Percentiles rank a stretch among this genome's conserved stretches.
These are phyloP conservation scores for Tromatobia lineatoria DNA, from an alignment of 2,888 invertebrate genomes.

Conservation along the genomic window DNA sequence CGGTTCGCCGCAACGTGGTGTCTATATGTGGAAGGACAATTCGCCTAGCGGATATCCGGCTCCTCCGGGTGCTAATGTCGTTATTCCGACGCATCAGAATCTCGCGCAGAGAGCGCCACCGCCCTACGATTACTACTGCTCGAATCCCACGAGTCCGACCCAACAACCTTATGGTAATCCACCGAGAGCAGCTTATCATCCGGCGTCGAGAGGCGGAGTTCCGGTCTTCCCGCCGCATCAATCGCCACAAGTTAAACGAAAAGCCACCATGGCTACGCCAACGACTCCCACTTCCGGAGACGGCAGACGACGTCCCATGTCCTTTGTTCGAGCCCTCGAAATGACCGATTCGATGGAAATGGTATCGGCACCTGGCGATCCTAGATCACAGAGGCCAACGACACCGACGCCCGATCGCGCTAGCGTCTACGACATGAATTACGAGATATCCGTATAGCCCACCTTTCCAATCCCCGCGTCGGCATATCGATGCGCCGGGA, in stretches of 20 bases:
- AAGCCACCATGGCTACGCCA: slow-evolving; percentile 82
- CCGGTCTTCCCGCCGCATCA: slow-evolving; percentile 88
- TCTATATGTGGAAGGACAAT: slow-evolving; percentile 93
- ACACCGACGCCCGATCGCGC: slow-evolving; percentile 93
- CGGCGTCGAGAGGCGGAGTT: slow-evolving; percentile 89
- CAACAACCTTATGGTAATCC: slow-evolving; percentile 84
- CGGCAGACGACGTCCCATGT: slow-evolving; percentile 91
- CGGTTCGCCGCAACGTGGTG: slow-evolving; percentile 93
- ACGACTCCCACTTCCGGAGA: slow-evolving; percentile 85
- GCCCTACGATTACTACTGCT: slow-evolving; percentile 87
- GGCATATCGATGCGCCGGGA: slow-evolving; percentile 78
- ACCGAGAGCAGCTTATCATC: slow-evolving; percentile 87
- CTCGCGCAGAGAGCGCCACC: slow-evolving; percentile 78
- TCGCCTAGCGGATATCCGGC: slow-evolving; percentile 88
- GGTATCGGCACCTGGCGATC: slow-evolving; percentile 86
- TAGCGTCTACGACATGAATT: slow-evolving; percentile 97
- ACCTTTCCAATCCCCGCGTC: slow-evolving; percentile 66
- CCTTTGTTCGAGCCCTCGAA: slow-evolving; percentile 95
- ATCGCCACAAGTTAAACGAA: slow-evolving; percentile 82
- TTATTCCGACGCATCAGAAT: slow-evolving; percentile 69
- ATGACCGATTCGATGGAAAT: slow-evolving; percentile 96
- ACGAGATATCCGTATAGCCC: slow-evolving; percentile 97
- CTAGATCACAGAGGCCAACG: slow-evolving; percentile 84
- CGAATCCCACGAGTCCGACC: slow-evolving; percentile 92
- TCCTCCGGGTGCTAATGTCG: slow-evolving; percentile 68